Percentiles rank a stretch among this genome's conserved stretches.
Conservation (phyloP, 2,113 vertebrate species). For the Camelus dromedarius region DNA sequence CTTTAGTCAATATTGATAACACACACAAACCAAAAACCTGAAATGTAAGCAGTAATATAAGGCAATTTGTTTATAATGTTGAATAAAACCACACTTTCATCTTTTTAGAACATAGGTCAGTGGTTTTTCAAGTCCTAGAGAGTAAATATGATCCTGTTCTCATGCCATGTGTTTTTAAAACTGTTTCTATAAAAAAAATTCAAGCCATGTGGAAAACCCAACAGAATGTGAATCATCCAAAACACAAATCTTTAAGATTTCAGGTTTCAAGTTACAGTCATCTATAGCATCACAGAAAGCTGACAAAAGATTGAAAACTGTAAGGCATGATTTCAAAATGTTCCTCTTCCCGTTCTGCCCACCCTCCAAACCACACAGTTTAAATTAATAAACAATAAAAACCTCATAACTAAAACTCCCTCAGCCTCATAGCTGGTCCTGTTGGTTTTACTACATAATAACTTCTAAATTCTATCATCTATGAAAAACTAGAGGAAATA, state of each 20-base stretch:
- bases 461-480: constrained; percentile 42
- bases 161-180: constrained; percentile 17
- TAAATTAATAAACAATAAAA: constrained; percentile 49
- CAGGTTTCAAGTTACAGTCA: constrained; percentile 23
- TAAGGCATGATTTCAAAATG: constrained; percentile 35
- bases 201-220: constrained; percentile 50
- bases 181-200: constrained; percentile 44
- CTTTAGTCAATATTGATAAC: constrained; percentile 35
- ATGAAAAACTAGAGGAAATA: constrained; percentile 37
- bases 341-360: not conserved
- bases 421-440: not conserved
- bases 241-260: constrained; percentile 38
- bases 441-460: not conserved
- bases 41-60: constrained; percentile 52
- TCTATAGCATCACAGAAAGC: constrained; percentile 12
- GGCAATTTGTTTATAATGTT: constrained; percentile 49
- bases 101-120: not conserved
- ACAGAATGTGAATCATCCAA: constrained; percentile 11
- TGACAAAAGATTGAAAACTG: constrained; percentile 29
- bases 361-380: not conserved
- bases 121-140: not conserved
- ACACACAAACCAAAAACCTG: not conserved
- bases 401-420: not conserved
- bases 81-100: constrained; percentile 49
- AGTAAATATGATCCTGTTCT: constrained; percentile 52